phyloP scores from a whole-genome alignment of 2,888 invertebrate species.

The Willowsia nigromaculata region DNA sequence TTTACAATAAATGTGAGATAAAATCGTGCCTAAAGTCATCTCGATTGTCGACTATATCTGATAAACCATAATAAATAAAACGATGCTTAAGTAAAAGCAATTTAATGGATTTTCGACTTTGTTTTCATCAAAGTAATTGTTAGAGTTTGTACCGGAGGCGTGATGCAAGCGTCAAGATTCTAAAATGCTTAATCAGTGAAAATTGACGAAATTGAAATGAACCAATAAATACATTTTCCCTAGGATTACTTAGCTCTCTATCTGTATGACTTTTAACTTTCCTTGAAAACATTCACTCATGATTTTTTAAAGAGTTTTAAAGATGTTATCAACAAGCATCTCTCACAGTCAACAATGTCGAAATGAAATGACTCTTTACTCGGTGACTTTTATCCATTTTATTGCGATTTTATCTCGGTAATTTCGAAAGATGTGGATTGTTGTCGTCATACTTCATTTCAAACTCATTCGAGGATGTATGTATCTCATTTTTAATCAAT shows the following conservation, averaged over 20 bases:
- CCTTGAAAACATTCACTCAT: no score
- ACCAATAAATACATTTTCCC: background rate
- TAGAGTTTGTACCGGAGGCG: background rate
- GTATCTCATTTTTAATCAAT: background rate
- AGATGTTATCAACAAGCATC: background rate
- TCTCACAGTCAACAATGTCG: conserved; percentile 3
- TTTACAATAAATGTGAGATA: conserved; percentile 18
- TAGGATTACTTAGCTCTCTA: no score
- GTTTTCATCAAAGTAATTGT: conserved; percentile 28
- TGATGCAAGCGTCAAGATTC: background rate
- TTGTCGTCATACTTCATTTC: conserved; percentile 21
- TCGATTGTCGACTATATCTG: background rate
- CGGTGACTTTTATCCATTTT: conserved; percentile 35
- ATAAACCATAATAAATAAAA: background rate
- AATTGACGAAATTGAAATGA: background rate
- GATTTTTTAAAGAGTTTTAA: background rate
- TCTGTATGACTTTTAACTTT: no score
- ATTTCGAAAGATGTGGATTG: background rate
- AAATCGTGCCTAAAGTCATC: background rate
- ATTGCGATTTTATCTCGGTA: conserved; percentile 17
- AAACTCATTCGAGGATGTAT: background rate
- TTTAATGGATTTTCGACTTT: conserved; percentile 3
- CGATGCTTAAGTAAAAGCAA: background rate
- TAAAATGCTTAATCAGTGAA: background rate
- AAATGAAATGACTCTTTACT: background rate